Conservation (phyloP, 1,140 invertebrate genomes). For the Leptopilina clavipes region DNA sequence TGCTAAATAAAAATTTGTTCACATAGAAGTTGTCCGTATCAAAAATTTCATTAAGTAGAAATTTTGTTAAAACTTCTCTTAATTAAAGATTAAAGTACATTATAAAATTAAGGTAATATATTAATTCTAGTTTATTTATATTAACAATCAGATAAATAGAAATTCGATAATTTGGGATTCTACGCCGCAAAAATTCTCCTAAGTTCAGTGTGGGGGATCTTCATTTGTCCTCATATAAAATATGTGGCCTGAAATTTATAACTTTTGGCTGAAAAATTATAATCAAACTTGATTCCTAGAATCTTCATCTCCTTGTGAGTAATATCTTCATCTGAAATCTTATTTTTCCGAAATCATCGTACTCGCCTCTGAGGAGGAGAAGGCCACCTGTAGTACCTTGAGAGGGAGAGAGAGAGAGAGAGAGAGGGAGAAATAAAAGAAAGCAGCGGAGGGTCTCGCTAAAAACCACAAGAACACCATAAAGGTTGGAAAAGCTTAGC, state of each 20-base stretch:
- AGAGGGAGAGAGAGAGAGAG: neutral
- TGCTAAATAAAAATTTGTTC: too few relatives aligned
- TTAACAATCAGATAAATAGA: too few relatives aligned
- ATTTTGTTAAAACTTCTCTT: too few relatives aligned
- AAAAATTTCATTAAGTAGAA: too few relatives aligned
- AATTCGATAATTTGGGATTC: too few relatives aligned
- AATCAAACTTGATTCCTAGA: neutral
- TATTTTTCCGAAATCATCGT: conserved; percentile 10
- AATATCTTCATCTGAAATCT: conserved; percentile 2
- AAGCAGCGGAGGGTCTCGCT: conserved; percentile 23
- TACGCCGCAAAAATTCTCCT: too few relatives aligned
- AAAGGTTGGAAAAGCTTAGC: neutral
- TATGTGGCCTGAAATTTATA: neutral
- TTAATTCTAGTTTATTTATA: too few relatives aligned
- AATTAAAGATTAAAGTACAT: too few relatives aligned
- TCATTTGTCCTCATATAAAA: too few relatives aligned
- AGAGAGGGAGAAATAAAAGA: neutral
- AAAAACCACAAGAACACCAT: neutral
- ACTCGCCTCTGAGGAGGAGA: neutral
- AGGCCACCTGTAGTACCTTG: conserved; percentile 8
- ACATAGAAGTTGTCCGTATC: too few relatives aligned
- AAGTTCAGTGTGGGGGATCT: too few relatives aligned
- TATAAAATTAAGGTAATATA: too few relatives aligned
- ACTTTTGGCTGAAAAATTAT: neutral
- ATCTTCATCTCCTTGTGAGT: neutral